phyloP scores from a whole-genome alignment of 2,797 vertebrate genomes.

The Buphagus erythrorhynchus region DNA sequence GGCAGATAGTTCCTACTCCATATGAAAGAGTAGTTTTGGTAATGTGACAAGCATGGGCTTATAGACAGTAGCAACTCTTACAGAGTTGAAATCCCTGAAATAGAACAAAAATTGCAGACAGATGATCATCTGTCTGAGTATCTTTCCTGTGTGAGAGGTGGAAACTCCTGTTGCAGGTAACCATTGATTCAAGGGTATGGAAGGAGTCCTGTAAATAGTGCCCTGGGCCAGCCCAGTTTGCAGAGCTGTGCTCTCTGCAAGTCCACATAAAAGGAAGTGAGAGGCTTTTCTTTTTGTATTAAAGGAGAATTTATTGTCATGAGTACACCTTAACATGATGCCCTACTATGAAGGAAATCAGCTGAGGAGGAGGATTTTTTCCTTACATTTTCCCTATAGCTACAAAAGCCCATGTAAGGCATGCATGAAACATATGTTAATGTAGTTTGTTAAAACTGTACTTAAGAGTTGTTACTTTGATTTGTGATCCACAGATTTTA shows the following conservation, averaged over 20 bases:
- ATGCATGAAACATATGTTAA: background rate
- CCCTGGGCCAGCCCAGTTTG: background rate
- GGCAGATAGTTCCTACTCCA: background rate
- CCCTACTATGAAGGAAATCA: background rate
- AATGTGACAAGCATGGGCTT: background rate
- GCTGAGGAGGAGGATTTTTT: background rate
- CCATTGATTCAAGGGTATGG: background rate
- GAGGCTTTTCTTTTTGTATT: background rate
- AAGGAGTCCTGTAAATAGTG: background rate
- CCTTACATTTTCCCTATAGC: background rate
- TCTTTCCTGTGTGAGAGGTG: background rate
- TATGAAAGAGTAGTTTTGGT: background rate
- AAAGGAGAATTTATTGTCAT: background rate
- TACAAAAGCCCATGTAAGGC: background rate
- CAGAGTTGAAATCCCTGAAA: background rate
- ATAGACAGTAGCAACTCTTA: background rate
- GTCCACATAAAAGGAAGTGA: background rate
- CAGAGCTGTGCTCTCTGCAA: background rate
- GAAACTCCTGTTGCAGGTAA: background rate
- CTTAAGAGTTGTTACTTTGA: background rate
- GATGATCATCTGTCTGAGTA: background rate
- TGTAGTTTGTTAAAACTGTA: background rate
- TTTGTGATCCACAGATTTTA: background rate
- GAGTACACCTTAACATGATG: background rate
- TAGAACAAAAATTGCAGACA: background rate